Evolutionary conservation across 1,140 invertebrate species (phyloP).

Genomic region (Harpegnathos saltator): DNA sequence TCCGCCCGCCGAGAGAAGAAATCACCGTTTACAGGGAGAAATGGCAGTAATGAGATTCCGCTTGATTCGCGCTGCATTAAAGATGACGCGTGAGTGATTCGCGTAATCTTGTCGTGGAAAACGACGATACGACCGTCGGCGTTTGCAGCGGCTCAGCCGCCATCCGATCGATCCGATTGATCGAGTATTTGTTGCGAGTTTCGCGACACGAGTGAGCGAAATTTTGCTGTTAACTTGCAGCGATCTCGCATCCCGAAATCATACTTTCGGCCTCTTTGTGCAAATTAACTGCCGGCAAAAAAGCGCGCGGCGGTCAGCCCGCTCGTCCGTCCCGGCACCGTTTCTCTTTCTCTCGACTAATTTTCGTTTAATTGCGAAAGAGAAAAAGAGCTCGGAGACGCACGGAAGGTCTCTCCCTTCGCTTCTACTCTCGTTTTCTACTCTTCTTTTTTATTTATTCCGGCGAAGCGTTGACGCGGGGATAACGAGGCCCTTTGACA

Average conservation of each 20-base stretch:
- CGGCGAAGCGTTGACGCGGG: conserved; percentile 32
- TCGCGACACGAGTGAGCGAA: no score
- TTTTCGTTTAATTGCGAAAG: conserved; percentile 78
- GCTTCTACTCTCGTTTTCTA: not conserved
- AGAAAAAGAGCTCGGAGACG: conserved; percentile 29
- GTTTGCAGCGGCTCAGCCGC: no score
- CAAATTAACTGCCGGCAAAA: conserved; percentile 61
- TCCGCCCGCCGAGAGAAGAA: conserved; percentile 5
- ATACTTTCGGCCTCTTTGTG: conserved; percentile 42
- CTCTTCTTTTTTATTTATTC: conserved; percentile 34
- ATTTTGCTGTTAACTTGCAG: no score
- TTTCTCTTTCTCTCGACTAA: conserved; percentile 70
- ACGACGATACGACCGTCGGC: no score
- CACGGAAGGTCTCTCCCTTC: conserved; percentile 18
- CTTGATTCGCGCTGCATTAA: no score
- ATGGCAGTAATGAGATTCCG: not conserved
- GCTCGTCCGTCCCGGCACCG: no score
- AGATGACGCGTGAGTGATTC: no score
- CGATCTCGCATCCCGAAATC: conserved; percentile 36
- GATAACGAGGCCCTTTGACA: conserved; percentile 72
- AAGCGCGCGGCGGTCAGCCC: conserved; percentile 39
- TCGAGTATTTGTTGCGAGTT: no score
- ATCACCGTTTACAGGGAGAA: conserved; percentile 13
- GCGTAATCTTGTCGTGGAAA: no score
- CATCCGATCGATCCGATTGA: no score